Conservation (phyloP, 2,113 vertebrate genomes). For the Sceloporus undulatus region DNA sequence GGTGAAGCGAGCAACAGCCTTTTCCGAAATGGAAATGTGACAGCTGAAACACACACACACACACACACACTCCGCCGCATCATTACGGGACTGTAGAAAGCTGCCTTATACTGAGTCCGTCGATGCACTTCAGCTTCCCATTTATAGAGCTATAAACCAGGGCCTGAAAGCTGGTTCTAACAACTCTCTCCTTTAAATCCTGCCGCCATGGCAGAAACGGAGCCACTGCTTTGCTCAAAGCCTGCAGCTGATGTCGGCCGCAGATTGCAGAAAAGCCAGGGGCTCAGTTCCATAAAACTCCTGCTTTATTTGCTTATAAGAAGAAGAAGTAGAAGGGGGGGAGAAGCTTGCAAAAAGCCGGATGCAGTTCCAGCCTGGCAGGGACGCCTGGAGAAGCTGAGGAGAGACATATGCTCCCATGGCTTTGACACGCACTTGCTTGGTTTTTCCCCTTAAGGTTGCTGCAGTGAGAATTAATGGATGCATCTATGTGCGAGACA, state of each 20-base stretch:
- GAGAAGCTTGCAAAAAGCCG: accelerated
- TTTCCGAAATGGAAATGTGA: neutral
- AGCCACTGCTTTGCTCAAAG: neutral
- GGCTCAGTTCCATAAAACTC: accelerated
- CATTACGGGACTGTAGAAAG: neutral
- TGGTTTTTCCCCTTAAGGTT: neutral
- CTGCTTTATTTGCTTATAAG: neutral
- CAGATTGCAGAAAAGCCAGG: accelerated
- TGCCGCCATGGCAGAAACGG: neutral
- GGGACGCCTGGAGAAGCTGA: neutral
- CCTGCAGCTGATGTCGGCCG: accelerated
- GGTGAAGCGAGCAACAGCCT: neutral
- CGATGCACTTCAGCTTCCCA: accelerated
- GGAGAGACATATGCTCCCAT: neutral
- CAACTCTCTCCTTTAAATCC: neutral
- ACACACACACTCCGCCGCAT: neutral
- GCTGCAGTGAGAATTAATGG: neutral
- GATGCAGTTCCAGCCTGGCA: accelerated
- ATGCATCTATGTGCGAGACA: too few species aligned
- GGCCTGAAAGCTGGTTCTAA: accelerated
- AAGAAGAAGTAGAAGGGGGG: too few species aligned
- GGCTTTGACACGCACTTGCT: neutral
- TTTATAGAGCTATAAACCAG: neutral
- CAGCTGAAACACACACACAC: too few species aligned
- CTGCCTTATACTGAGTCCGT: neutral